These are phyloP conservation scores for Eremobia ochroleuca DNA, from an alignment of 2,888 invertebrate species.

Conservation along the genomic window DNA sequence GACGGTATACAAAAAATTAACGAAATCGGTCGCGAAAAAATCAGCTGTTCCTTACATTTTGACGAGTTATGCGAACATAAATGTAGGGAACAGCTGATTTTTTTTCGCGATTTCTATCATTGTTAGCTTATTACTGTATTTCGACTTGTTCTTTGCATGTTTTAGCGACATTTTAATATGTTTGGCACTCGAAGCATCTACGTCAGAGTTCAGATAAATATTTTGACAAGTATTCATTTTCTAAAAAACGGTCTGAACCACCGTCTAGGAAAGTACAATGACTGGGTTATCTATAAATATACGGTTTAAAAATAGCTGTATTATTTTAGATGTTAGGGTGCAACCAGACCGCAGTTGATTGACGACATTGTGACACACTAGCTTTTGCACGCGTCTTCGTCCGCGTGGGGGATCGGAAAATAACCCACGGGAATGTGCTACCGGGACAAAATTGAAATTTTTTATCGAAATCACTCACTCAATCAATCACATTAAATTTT, in stretches of 20 bases:
- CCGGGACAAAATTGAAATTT: too few relatives aligned
- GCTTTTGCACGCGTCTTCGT: too few relatives aligned
- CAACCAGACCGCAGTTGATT: neutral
- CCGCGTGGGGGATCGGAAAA: too few relatives aligned
- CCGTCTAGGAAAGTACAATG: constrained; percentile 43
- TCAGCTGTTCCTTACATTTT: too few relatives aligned
- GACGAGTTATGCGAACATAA: too few relatives aligned
- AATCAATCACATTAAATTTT: too few relatives aligned
- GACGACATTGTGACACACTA: neutral
- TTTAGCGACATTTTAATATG: neutral
- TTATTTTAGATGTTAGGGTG: constrained; percentile 34
- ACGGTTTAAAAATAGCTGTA: constrained; percentile 21
- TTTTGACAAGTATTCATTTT: constrained; percentile 22
- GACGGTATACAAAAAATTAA: too few relatives aligned
- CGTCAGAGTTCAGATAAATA: constrained; percentile 13
- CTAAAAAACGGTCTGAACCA: constrained; percentile 31
- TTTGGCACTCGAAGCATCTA: constrained; percentile 7
- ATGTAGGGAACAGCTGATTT: too few relatives aligned
- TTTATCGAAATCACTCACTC: too few relatives aligned
- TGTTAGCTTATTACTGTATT: neutral
- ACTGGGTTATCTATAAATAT: constrained; percentile 44
- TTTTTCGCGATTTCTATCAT: too few relatives aligned
- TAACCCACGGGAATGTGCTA: too few relatives aligned
- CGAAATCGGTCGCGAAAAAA: too few relatives aligned
- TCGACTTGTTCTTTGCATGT: neutral